Conservation (phyloP, 2,797 vertebrate species). For the Malacoraja senta region DNA sequence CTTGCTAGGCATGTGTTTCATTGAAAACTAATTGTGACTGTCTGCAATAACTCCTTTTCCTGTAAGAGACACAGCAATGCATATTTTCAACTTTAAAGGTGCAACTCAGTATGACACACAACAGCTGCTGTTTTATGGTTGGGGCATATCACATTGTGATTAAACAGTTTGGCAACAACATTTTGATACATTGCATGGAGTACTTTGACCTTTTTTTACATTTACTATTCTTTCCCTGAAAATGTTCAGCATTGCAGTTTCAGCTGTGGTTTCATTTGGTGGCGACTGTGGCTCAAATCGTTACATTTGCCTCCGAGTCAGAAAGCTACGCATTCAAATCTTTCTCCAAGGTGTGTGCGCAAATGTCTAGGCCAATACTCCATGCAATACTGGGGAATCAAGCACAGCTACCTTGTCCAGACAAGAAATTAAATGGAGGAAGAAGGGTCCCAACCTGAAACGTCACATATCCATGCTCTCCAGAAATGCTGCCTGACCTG, state of each 20-base stretch:
- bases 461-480: too few relatives aligned
- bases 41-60: background rate
- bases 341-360: too few relatives aligned
- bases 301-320: too few relatives aligned
- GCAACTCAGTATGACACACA: background rate
- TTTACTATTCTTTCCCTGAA: background rate
- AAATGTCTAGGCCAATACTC: too few relatives aligned
- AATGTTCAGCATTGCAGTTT: background rate
- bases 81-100: constrained; percentile 13
- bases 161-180: background rate
- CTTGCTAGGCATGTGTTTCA: background rate
- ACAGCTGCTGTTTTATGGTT: background rate
- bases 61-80: background rate
- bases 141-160: background rate
- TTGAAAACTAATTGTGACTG: background rate
- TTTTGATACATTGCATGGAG: background rate
- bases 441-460: too few relatives aligned
- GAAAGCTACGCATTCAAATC: too few relatives aligned
- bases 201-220: background rate
- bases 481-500: too few relatives aligned
- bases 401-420: too few relatives aligned
- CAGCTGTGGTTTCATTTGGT: too few relatives aligned
- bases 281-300: too few relatives aligned
- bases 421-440: too few relatives aligned
- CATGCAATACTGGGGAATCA: too few relatives aligned